phyloP scores from a whole-genome alignment of 2,888 invertebrate genomes.

The Hemistola chrysoprasaria region DNA sequence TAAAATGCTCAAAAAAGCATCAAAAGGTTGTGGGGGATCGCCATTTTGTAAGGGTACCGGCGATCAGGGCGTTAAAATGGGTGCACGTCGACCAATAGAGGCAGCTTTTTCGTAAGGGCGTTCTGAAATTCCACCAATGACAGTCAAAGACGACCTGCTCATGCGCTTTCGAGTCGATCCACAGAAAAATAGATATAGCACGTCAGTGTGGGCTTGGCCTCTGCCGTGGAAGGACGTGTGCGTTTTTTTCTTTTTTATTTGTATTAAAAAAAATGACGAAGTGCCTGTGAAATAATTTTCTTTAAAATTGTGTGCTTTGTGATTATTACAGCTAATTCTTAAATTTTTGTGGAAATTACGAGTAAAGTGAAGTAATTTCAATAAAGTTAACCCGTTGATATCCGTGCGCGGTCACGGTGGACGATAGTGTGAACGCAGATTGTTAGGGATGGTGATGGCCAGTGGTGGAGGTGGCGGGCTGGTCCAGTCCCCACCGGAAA shows the following conservation, averaged over 20 bases:
- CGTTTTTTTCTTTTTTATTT: constrained; percentile 43
- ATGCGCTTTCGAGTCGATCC: constrained; percentile 77
- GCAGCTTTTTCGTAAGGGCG: constrained; percentile 59
- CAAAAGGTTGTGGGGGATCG: constrained; percentile 78
- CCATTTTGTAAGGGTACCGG: constrained; percentile 76
- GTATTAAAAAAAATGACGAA: constrained; percentile 62
- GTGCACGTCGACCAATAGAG: constrained; percentile 55
- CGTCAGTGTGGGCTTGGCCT: constrained; percentile 78
- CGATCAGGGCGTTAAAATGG: constrained; percentile 70
- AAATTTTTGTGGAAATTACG: constrained; percentile 6
- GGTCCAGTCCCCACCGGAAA: constrained; percentile 80
- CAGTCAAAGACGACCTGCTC: constrained; percentile 52
- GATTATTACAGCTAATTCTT: constrained; percentile 18
- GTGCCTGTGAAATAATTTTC: constrained; percentile 51
- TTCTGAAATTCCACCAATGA: constrained; percentile 59
- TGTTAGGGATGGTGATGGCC: constrained; percentile 75
- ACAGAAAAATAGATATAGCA: constrained; percentile 75
- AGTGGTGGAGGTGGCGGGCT: constrained; percentile 77
- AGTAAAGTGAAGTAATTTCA: constrained; percentile 15
- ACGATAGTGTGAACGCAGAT: constrained; percentile 33
- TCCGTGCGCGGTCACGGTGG: constrained; percentile 21
- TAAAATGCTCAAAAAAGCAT: constrained; percentile 79
- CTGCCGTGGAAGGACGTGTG: constrained; percentile 62
- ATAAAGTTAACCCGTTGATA: constrained; percentile 5
- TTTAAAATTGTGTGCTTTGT: constrained; percentile 38